Base-by-base conservation (phyloP, 2,113 vertebrate species). In the Xiphophorus hellerii region DNA sequence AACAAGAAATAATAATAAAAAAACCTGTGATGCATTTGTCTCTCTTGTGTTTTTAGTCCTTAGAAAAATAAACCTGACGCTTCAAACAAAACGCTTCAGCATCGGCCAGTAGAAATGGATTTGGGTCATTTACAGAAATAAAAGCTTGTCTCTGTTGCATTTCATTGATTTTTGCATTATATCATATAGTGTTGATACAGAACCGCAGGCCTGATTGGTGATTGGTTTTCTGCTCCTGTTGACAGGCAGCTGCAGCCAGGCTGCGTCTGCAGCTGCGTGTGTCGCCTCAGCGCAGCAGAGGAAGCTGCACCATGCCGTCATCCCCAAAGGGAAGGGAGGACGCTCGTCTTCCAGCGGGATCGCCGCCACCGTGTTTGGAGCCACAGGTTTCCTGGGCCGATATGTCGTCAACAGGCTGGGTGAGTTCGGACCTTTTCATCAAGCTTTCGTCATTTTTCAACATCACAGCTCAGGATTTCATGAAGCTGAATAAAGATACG, bases 311-410 rank as follows among this genome's bases (percentile, higher is more conserved):
- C 93, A 97, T 75, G 93, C 95, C 0, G 1, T 96, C 62, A 84
- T 97, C 28, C 97, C 97, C 54, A 95, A 85, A 73, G 98, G 98
- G 5, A 97, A 95, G 82, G 96, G 96, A 3, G 97, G 97, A 0
- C 96, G 97, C 35, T 99, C 97, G 1, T 98, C 98, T 0, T 94
- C 95, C 82, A 99, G 98, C 51, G 98, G 98, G 37, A 87, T 99
- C 0, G 95, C 97, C 9, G 98, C 97, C 70, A 98, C 97, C 0
- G 98, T 99, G 39, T 99, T 99, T 73, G 98, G 98, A 68, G 98
- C 97, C 30, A 97, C 98, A 0, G 98, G 98, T 12, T 99, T 97
- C 79, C 87, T 99, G 78, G 98, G 98, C 15, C 93, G 98, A 72
- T 99, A 99, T 0, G 95, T 99, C 25, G 96, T 99, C 88, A 96